Base-by-base conservation (phyloP, 2,888 invertebrate species). In the Calephelis perditalis region DNA sequence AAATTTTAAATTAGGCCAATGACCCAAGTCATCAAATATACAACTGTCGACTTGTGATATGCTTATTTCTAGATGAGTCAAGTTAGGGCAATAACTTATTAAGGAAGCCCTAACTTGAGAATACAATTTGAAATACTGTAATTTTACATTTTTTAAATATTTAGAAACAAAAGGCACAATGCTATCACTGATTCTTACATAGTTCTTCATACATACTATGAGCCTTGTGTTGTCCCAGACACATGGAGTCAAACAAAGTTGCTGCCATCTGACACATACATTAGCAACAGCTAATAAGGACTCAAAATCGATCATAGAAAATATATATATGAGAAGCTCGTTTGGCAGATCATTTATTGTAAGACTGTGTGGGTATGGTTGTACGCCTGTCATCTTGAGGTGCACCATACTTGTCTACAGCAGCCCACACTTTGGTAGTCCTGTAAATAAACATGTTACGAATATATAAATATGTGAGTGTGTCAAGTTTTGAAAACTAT, bases 81-180 rank as follows among this genome's bases (percentile, higher is more conserved):
- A 74, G 74, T 91, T 91, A 58, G 91, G 91, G 68, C 91, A 91
- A 72, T 88, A 86, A 67, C 81, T 88, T 70, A 89, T 88, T 60
- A 91, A 73, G 70, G 91, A 89, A 72, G 84, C 74, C 74, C 91
- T 81, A 60, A 91, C 85, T 78, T 91, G 89, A 69, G 87, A 84
- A 80, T 91, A 91, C 72, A 91, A 81, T 72, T 91, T 91, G 70
- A 91, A 91, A 83, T 91, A 91, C 83, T 91, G 91, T 68, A 91
- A 73, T 79, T 91, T 91, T 35, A 91, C 90, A 81, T 88, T 83
- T 72, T 91, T 91, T 65, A 91, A 82, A 82, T 89, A 89, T 73
- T 84, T 86, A 64, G 90, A 86, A 63, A 91, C 90, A 76, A 87
- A 88, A 72, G 91, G 91, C 75, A 91, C 88, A 75, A 91, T 87